These are phyloP conservation scores for Syrmaticus mikado DNA, from an alignment of 2,113 vertebrate genomes.

Conservation along the genomic window DNA sequence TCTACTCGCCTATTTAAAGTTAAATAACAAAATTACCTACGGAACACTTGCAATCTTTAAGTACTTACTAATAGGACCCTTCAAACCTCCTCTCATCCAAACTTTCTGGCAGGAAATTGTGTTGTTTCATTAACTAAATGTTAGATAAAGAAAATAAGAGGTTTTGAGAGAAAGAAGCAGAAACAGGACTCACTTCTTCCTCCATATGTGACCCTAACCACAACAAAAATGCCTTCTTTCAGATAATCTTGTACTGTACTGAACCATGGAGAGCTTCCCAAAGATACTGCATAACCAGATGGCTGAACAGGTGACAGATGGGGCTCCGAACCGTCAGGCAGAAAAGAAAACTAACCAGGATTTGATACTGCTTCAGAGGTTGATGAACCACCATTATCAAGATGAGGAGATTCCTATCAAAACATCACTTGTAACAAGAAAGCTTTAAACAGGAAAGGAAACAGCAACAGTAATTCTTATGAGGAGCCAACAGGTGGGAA, in stretches of 20 bases:
- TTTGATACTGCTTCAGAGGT: not conserved
- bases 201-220: not conserved
- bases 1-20: not conserved
- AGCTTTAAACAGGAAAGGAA: not conserved
- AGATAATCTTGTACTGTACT: not conserved
- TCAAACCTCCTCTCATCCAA: not conserved
- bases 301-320: slow-evolving; percentile 38
- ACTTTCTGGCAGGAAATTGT: not conserved
- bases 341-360: not conserved
- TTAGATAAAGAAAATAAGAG: not conserved
- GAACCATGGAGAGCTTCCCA: slow-evolving; percentile 2
- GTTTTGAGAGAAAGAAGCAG: not conserved
- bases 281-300: slow-evolving; percentile 6
- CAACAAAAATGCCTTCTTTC: not conserved
- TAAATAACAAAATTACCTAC: not conserved
- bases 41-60: not conserved
- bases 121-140: not conserved
- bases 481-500: not conserved
- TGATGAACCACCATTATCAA: not conserved
- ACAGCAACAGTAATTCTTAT: not conserved
- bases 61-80: not conserved
- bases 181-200: not conserved
- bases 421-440: not conserved
- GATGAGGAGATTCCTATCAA: not conserved
- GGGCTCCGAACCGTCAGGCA: not conserved